Conservation (phyloP, 2,888 invertebrate genomes). For the Zhuqinia jingwanae region DNA sequence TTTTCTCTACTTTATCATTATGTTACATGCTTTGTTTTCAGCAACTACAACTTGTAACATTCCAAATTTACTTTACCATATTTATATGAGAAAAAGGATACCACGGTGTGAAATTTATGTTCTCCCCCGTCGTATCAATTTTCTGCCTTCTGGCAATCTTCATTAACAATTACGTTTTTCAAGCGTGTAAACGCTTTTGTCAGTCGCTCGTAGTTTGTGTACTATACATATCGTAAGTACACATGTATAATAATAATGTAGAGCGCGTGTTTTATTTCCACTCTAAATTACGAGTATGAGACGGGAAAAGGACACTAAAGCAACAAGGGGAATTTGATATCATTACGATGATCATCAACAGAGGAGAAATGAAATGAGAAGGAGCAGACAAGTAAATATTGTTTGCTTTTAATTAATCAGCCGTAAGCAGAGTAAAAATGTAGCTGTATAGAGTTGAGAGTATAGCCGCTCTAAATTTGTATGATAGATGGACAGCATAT, state of each 20-base stretch:
- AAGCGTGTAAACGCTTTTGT: constrained; percentile 30
- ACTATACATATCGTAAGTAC: neutral
- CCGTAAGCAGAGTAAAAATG: neutral
- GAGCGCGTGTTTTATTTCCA: constrained; percentile 6
- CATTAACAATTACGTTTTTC: neutral
- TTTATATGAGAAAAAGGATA: neutral
- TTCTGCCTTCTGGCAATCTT: constrained; percentile 11
- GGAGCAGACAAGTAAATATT: neutral
- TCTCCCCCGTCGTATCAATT: neutral
- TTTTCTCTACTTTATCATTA: too few relatives aligned
- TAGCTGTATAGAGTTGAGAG: too few relatives aligned
- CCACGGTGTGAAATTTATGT: neutral
- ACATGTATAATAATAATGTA: too few relatives aligned
- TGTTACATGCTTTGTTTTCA: constrained; percentile 3
- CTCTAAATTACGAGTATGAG: constrained; percentile 4
- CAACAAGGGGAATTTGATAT: neutral
- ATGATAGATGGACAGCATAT: too few relatives aligned
- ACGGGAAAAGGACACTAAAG: neutral
- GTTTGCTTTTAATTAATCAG: constrained; percentile 13
- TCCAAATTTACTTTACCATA: too few relatives aligned
- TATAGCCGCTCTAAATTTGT: neutral
- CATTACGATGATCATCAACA: neutral
- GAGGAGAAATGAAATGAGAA: neutral
- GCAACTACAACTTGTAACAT: constrained; percentile 7
- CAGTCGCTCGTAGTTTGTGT: neutral